Base-by-base conservation (phyloP, 2,797 vertebrate genomes). In the Coregonus suidteri region DNA sequence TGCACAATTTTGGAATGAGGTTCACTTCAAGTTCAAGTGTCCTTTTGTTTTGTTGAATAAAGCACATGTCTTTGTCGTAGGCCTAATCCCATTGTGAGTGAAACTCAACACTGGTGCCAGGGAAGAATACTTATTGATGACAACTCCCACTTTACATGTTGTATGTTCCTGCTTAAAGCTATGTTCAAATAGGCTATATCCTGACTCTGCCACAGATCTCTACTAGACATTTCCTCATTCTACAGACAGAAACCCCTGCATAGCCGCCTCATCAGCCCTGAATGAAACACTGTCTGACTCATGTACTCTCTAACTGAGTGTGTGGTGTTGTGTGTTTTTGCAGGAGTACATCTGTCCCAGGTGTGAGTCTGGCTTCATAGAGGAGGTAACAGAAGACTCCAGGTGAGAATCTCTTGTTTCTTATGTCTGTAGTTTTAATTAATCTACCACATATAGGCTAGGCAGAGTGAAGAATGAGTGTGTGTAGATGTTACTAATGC, bases 301-400 rank as follows among this genome's bases (percentile, higher is more conserved):
- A 20, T 71, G 47, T 71, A 34, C 13, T 67, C 30, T 67, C 65
- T 34, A 34, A 34, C 31, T 15, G 31, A 16, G 3, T 56, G 5
- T 73, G 41, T 73, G 71, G 34, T 6, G 16, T 52, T 70, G 37
- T 70, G 1, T 20, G 34, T 69, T n/a, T 47, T 11, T 56, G 71
- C 90, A 99, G 98, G 98, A 99, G 78, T 99, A 96, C 80, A 98
- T 95, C 59, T 99, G 98, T 85, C 98, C 98, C 3, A 93, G 96
- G 85, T 99, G 98, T 84, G 97, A 99, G 77, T 99, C 98, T 0
- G 98, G 97, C 64, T 99, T 99, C 81, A 98, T 99, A 7, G 98
- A 99, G 86, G 97, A 99, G 90, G 96, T 99, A 87, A 98, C 97
- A 7, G 98, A 98, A 83, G 97, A 98, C 87, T 98, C 98, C 93